Evolutionary conservation across 2,888 invertebrate species (phyloP).

Genomic region (Colletes collaris): DNA sequence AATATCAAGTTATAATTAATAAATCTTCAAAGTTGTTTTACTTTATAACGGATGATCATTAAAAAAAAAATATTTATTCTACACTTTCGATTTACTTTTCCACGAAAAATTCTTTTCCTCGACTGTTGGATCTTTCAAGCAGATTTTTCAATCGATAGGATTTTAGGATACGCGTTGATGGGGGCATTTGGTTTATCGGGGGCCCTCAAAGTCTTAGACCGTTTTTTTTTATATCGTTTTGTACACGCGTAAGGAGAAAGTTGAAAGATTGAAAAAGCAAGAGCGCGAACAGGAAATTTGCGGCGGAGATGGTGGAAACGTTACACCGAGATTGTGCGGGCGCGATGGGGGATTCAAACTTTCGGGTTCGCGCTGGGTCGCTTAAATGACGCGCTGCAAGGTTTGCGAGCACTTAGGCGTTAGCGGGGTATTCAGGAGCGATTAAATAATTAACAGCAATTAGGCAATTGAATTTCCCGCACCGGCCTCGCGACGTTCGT

Average conservation of each 20-base stretch:
- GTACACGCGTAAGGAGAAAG: background rate
- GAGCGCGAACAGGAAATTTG: slow-evolving; percentile 47
- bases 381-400: slow-evolving; percentile 70
- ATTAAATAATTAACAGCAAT: slow-evolving; percentile 82
- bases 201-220: no score
- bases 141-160: no score
- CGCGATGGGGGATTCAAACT: slow-evolving; percentile 58
- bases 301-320: slow-evolving; percentile 49
- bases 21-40: no score
- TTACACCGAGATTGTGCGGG: slow-evolving; percentile 42
- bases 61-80: no score
- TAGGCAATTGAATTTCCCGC: slow-evolving; percentile 78
- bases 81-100: no score
- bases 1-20: no score
- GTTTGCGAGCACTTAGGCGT: slow-evolving; percentile 75
- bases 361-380: slow-evolving; percentile 67
- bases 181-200: no score
- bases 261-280: slow-evolving; percentile 20
- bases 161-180: no score
- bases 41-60: no score
- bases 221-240: no score
- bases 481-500: slow-evolving; percentile 55
- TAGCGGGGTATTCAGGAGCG: slow-evolving; percentile 75
- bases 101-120: no score
- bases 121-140: no score